phyloP scores from a whole-genome alignment of 1,140 invertebrate species.

The Psilanteris sp. region DNA sequence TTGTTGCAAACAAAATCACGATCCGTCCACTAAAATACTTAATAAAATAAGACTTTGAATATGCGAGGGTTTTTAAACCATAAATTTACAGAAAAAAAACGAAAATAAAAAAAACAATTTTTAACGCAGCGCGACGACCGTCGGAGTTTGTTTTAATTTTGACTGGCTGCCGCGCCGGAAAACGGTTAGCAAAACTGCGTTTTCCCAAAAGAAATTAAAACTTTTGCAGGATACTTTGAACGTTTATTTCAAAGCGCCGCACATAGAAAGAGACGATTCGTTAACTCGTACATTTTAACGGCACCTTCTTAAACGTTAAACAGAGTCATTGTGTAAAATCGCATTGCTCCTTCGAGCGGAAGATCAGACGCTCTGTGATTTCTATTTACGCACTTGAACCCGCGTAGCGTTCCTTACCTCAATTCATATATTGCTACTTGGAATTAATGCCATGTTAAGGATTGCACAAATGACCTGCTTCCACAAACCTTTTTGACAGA shows the following conservation, averaged over 20 bases:
- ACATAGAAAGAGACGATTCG: conserved; percentile 41
- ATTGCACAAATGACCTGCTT: conserved; percentile 26
- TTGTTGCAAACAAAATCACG: no score
- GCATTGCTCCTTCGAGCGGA: conserved; percentile 19
- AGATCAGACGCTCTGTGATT: conserved; percentile 36
- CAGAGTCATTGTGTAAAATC: conserved; percentile 46
- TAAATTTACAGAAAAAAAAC: conserved; percentile 5
- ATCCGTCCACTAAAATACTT: no score
- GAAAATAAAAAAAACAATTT: no score
- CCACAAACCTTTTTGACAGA: conserved; percentile 10
- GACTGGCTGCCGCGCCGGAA: conserved; percentile 9
- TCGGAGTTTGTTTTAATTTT: conserved; percentile 36
- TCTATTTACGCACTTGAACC: conserved; percentile 30
- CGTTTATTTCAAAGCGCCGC: conserved; percentile 36
- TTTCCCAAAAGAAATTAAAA: conserved; percentile 53
- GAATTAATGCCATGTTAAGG: conserved; percentile 19
- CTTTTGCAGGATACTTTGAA: conserved; percentile 39
- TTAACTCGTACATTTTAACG: conserved; percentile 49
- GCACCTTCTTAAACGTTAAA: conserved; percentile 39
- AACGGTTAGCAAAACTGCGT: conserved; percentile 28
- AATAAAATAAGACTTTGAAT: no score
- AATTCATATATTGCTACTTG: conserved; percentile 18
- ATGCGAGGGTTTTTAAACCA: no score
- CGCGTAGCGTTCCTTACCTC: conserved; percentile 11
- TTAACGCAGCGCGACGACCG: conserved; percentile 13